Base-by-base conservation (phyloP, 2,888 invertebrate genomes). In the Orthosia incerta region DNA sequence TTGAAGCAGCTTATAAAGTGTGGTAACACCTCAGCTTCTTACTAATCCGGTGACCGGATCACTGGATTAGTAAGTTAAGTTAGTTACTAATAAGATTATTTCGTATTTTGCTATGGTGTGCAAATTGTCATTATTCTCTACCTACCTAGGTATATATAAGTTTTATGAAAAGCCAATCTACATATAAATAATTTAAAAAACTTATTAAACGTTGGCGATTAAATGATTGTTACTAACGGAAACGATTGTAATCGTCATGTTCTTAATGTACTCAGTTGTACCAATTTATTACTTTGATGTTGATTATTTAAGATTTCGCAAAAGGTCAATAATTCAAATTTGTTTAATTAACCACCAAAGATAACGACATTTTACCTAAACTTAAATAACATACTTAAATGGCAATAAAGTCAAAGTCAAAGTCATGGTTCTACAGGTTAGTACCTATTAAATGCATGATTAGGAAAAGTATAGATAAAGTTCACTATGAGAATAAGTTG, bases 51-150 rank as follows among this genome's bases (percentile, higher is more conserved):
- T 50, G 57, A 59, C 12, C n/a, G 59, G 59, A 59, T 59, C 39
- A 39, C 0, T 18, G 59, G 59, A 59, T 59, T 59, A 59, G 12
- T 59, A 31, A 18, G n/a, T n/a, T 39, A 39, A 59, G 39, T 59
- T 23, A 23, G 20, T 55, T 59, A 59, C 50, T 75, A 45, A 75
- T 20, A 16, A 57, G 76, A 76, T 76, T 74, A 74, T 45, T 56
- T 45, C 1, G 18, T 15, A 26, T 20, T 31, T 61, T 31, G 11
- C 73, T 56, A 7, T 46, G 20, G 12, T 9, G 13, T 31, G 12
- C 23, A 18, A 31, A 12, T 31, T 57, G 31, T 31, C 11, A 18
- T n/a, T 16, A 26, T 15, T 11, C 31, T 31, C 31, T 39, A 39
- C 39, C 39, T 39, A 39, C 39, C 39, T 39, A 31, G 5, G 2